Evolutionary conservation across 2,888 invertebrate genomes (phyloP).

Genomic region (Ecliptopera silaceata): DNA sequence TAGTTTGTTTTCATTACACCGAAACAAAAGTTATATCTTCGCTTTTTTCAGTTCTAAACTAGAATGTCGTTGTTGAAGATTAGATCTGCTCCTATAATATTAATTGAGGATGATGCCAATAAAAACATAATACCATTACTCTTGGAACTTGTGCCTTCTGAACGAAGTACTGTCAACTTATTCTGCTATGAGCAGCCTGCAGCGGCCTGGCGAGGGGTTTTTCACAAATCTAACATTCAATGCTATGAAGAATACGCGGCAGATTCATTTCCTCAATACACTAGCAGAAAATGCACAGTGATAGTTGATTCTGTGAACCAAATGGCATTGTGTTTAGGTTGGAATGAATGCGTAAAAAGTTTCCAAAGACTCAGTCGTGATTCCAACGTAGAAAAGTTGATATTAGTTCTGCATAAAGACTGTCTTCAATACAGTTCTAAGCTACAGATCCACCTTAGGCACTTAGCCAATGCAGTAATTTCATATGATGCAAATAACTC

Average conservation of each 20-base stretch:
- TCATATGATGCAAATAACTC: slow-evolving; percentile 52
- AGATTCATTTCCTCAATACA: slow-evolving; percentile 42
- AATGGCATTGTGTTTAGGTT: slow-evolving; percentile 66
- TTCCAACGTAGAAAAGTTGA: slow-evolving; percentile 55
- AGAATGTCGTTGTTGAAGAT: slow-evolving; percentile 69
- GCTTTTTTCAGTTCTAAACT: neutral
- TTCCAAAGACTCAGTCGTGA: slow-evolving; percentile 49
- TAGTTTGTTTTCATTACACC: neutral
- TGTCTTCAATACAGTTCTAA: slow-evolving; percentile 67
- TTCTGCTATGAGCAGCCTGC: slow-evolving; percentile 67
- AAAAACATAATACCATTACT: slow-evolving; percentile 65
- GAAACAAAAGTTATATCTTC: neutral
- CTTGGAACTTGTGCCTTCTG: slow-evolving; percentile 50
- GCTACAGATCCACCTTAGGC: slow-evolving; percentile 68
- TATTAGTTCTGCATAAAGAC: slow-evolving; percentile 76
- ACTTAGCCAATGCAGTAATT: slow-evolving; percentile 69
- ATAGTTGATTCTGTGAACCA: slow-evolving; percentile 74
- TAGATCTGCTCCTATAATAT: slow-evolving; percentile 58
- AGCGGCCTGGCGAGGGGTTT: slow-evolving; percentile 58
- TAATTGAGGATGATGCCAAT: slow-evolving; percentile 67
- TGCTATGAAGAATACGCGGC: slow-evolving; percentile 51
- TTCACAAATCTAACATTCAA: slow-evolving; percentile 46
- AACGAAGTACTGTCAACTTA: slow-evolving; percentile 50
- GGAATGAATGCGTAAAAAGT: slow-evolving; percentile 59
- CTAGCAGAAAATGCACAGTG: slow-evolving; percentile 50